Evolutionary conservation across 30 jellyfish, hydroid and myxozoan species (phyloP).

Genomic region (Aurelia coerulea): DNA sequence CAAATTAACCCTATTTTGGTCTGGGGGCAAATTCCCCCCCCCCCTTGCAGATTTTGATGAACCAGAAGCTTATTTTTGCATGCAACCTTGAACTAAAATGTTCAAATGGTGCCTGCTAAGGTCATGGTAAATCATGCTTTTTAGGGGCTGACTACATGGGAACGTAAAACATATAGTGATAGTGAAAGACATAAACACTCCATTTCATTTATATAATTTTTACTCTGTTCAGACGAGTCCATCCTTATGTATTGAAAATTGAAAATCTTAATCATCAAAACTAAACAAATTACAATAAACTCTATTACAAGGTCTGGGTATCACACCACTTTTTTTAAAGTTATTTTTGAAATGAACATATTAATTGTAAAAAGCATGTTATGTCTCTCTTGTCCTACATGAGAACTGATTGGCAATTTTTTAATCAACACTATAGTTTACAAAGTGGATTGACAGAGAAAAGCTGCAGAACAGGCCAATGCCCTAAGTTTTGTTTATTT

Average conservation of each 20-base stretch:
- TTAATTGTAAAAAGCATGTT: neutral
- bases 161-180: no score
- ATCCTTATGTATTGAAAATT: no score
- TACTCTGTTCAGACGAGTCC: neutral
- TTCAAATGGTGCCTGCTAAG: neutral
- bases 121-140: neutral
- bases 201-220: neutral
- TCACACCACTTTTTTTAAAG: neutral
- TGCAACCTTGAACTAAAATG: no score
- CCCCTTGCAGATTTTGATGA: neutral
- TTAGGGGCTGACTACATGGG: no score
- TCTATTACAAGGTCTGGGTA: no score
- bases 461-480: constrained; percentile 11
- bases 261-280: neutral
- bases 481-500: constrained; percentile 1
- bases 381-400: no score
- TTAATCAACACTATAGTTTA: constrained; percentile 1
- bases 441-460: constrained; percentile 10
- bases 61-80: no score
- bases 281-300: no score
- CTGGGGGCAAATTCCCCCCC: no score
- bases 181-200: neutral
- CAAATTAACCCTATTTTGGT: no score
- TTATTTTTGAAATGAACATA: neutral
- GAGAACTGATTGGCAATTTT: neutral